Evolutionary conservation across 2,113 vertebrate species (phyloP).

Genomic region (Oryzias melastigma): DNA sequence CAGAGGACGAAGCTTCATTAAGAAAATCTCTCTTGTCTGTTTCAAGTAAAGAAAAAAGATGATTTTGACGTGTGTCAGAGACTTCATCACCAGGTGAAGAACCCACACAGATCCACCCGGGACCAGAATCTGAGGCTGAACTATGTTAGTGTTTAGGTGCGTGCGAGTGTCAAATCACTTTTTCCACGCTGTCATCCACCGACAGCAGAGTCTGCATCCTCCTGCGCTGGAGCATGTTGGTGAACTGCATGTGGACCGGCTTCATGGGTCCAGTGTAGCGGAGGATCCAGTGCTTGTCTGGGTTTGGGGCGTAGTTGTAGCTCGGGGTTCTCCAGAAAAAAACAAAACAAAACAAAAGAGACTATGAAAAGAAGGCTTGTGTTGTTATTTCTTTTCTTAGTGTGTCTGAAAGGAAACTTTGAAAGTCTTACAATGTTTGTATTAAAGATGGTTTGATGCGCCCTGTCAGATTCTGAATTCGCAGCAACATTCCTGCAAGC

Average conservation of each 20-base stretch:
- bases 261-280: conserved; percentile 97
- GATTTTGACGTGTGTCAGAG: conserved; percentile 67
- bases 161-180: conserved; percentile 69
- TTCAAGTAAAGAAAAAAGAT: conserved; percentile 47
- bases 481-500: conserved; percentile 24
- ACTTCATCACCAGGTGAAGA: conserved; percentile 62
- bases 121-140: conserved; percentile 40
- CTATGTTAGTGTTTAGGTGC: conserved; percentile 21
- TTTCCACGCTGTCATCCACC: conserved; percentile 94
- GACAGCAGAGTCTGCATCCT: conserved; percentile 94
- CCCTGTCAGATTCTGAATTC: conserved; percentile 7
- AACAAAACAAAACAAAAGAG: background rate
- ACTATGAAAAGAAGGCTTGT: background rate
- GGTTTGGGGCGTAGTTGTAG: conserved; percentile 95
- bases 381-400: too few relatives aligned
- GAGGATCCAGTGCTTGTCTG: conserved; percentile 98
- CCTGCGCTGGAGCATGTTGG: conserved; percentile 93
- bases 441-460: background rate
- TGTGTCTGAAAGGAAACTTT: too few relatives aligned
- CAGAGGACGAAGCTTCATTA: conserved; percentile 29
- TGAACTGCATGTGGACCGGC: conserved; percentile 98
- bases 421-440: too few relatives aligned
- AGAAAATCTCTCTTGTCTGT: conserved; percentile 46
- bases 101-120: conserved; percentile 66
- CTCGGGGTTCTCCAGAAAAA: conserved; percentile 86